Evolutionary conservation across 2,113 vertebrate genomes (phyloP), one percentile per base, ranked within the genome.

Genomic region (Sialia sialis): DNA sequence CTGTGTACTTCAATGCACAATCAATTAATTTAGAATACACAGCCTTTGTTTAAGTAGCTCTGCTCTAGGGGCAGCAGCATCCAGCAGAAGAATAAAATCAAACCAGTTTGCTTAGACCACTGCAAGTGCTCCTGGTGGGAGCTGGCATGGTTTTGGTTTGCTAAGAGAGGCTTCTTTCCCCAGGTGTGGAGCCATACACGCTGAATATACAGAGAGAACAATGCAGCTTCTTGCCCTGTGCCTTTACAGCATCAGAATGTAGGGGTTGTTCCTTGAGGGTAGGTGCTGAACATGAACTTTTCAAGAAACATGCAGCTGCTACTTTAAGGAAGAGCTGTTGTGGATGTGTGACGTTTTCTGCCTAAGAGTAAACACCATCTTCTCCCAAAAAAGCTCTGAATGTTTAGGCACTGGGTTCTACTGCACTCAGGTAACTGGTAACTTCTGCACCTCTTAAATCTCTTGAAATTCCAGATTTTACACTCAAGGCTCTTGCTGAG

Each of bases 1-100:
- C 84, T 68, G 4, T 36, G 60, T 59, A 60, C 60, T 91, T 84
- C 62, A 41, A 12, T 66, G 67, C n/a, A 54, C 88, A 76, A 64
- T 75, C 62, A 91, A 41, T 79, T 87, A 74, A 52, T 84, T 84
- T 46, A 55, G 78, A 68, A 87, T 76, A 68, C 91, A 27, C 63
- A 69, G 38, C 56, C 54, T 83, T 95, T 90, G 83, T 90, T 95
- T 88, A 62, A 70, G 55, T 58, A 77, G 59, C 38, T 78, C 51
- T 84, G 48, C 81, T 75, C 56, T 70, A 70, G 43, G 59, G 81
- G 26, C 52, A 64, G 74, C 64, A 87, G 62, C 49, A 52, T 46
- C 67, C 49, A 69, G 70, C 58, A 69, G 78, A 85, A 69, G 79
- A 51, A 34, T 34, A 54, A 54, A 81, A 62, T 16, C 41, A 60